A percentile compares a stretch with the other conserved stretches of the same genome.
Evolutionary conservation across 2,888 invertebrate genomes (phyloP).

Genomic region (Hoplodrina ambigua): DNA sequence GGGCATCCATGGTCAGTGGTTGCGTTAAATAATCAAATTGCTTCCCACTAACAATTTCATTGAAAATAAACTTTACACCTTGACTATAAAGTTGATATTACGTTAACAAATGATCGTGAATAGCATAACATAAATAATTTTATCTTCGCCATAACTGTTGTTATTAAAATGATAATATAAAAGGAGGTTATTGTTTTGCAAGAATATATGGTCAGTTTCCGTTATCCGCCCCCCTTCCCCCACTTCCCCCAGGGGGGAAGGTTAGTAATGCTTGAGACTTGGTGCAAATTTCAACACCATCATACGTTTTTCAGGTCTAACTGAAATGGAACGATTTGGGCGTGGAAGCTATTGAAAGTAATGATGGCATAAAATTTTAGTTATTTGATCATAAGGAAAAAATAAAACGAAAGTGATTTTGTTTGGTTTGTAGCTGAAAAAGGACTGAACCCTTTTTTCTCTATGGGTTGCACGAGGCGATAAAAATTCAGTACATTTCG

Average conservation of each 20-base stretch:
- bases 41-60: constrained; percentile 11
- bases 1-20: constrained; percentile 44
- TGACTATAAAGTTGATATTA: constrained; percentile 17
- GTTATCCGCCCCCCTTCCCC: constrained; percentile 24
- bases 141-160: constrained; percentile 52
- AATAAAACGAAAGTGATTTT: constrained; percentile 25
- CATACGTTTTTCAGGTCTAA: constrained; percentile 49
- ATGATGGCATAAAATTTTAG: constrained; percentile 44
- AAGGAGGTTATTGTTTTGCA: constrained; percentile 51
- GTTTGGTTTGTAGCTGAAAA: constrained; percentile 16
- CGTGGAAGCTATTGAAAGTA: constrained; percentile 36
- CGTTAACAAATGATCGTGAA: constrained; percentile 18
- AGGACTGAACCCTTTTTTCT: not conserved
- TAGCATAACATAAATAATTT: constrained; percentile 54
- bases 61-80: constrained; percentile 18
- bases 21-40: constrained; percentile 57
- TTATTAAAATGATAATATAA: constrained; percentile 58
- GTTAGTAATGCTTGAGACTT: constrained; percentile 6
- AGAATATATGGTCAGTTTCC: constrained; percentile 40
- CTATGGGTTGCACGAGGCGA: not conserved
- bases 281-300: constrained; percentile 45
- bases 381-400: constrained; percentile 25
- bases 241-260: not conserved
- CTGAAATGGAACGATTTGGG: constrained; percentile 28
- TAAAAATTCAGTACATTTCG: not conserved